Conservation (phyloP, 2,888 invertebrate genomes). For the Drosophila histrio region DNA sequence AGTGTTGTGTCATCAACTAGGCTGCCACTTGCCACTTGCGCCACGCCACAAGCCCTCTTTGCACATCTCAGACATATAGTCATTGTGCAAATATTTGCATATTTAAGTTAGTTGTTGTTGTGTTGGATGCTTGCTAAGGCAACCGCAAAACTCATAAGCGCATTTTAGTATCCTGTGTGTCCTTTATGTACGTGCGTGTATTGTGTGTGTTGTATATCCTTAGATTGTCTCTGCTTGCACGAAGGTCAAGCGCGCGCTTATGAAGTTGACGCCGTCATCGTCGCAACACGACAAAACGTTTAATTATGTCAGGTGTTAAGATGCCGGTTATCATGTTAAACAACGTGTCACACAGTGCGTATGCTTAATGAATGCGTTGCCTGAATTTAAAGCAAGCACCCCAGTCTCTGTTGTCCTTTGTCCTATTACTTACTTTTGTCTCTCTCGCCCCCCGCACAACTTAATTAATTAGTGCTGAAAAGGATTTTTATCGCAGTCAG, state of each 20-base stretch:
- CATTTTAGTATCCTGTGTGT: constrained; percentile 60
- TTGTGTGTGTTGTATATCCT: constrained; percentile 11
- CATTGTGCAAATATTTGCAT: constrained; percentile 80
- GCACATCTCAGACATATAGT: constrained; percentile 21
- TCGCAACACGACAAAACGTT: constrained; percentile 53
- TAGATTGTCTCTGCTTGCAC: constrained; percentile 50
- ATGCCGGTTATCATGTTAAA: constrained; percentile 65
- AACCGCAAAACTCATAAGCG: constrained; percentile 77
- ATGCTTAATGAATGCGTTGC: constrained; percentile 47
- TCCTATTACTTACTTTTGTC: not conserved
- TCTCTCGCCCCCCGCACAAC: constrained; percentile 10
- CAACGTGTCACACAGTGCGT: constrained; percentile 60
- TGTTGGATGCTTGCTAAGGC: constrained; percentile 35
- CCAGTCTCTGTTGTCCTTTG: not conserved
- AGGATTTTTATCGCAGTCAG: constrained; percentile 40
- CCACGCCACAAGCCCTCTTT: not conserved
- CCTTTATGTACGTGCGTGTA: constrained; percentile 9
- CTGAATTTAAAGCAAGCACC: constrained; percentile 40
- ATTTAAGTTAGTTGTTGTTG: constrained; percentile 69
- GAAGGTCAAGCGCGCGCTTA: constrained; percentile 73
- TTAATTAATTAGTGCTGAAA: constrained; percentile 70
- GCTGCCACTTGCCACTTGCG: constrained; percentile 18
- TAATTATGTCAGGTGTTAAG: constrained; percentile 80
- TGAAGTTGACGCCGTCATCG: constrained; percentile 61
- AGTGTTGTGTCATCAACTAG: constrained; percentile 69